Conservation (phyloP, 2,113 vertebrate genomes). For the Kobus ellipsiprymnus region DNA sequence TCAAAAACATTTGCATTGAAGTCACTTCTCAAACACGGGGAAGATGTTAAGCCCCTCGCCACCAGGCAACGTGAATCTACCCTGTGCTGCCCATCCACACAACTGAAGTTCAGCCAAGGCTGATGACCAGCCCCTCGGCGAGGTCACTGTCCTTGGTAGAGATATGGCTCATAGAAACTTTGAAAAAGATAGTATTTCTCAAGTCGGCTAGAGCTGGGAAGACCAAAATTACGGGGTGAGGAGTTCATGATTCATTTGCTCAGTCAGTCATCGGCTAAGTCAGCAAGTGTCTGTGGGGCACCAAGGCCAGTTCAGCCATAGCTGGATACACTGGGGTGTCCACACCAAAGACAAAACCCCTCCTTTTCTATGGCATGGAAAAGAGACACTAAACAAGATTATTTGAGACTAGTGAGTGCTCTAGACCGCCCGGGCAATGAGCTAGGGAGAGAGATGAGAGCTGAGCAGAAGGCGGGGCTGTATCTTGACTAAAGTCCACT, state of each 20-base stretch:
- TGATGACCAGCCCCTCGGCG: not conserved
- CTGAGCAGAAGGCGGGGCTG: fast-evolving
- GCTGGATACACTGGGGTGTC: not conserved
- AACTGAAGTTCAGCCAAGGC: not conserved
- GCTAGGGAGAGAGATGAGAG: not conserved
- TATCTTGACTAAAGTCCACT: not conserved
- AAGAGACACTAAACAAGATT: not conserved
- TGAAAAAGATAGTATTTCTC: not conserved
- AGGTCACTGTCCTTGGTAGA: not conserved
- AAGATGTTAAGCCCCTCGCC: fast-evolving
- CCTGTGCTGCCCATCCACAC: fast-evolving
- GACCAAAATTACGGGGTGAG: not conserved
- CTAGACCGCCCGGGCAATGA: fast-evolving
- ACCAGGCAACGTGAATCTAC: fast-evolving
- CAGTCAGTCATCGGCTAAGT: not conserved
- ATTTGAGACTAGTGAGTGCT: not conserved
- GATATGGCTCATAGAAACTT: not conserved
- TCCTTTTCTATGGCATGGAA: not conserved
- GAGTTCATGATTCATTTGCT: not conserved
- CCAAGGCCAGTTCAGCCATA: fast-evolving
- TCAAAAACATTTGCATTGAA: not conserved
- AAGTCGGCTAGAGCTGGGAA: not conserved
- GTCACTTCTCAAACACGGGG: not conserved
- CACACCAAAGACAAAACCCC: not conserved
- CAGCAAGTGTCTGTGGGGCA: fast-evolving